Conservation (phyloP, 1,140 invertebrate species). For the Drosophila pseudoobscura region DNA sequence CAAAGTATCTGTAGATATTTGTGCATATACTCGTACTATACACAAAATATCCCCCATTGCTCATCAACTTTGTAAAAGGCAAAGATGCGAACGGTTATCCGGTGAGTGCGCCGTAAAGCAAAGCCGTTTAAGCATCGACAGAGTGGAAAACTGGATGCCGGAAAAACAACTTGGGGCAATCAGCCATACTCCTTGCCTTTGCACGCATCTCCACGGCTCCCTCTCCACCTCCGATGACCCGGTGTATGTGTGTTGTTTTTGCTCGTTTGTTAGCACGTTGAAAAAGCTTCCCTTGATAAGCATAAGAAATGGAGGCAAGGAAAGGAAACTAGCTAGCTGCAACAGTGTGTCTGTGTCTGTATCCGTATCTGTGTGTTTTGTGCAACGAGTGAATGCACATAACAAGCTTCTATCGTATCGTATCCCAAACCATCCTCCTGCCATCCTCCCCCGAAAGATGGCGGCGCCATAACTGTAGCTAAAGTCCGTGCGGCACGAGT, state of each 20-base stretch:
- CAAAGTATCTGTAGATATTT: too few species aligned
- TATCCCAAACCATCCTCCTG: constrained; percentile 4
- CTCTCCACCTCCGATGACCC: constrained; percentile 1
- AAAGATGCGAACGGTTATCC: constrained; percentile 9
- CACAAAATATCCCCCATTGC: neutral
- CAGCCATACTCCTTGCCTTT: constrained; percentile 21
- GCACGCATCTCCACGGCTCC: neutral
- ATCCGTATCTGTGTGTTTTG: constrained; percentile 8
- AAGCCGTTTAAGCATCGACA: constrained; percentile 86
- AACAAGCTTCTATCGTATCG: constrained; percentile 53
- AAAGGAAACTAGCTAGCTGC: constrained; percentile 18
- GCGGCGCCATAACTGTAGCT: constrained; percentile 52
- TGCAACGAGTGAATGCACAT: constrained; percentile 48
- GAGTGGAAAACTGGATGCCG: constrained; percentile 81
- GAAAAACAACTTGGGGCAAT: constrained; percentile 65
- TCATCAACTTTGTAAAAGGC: constrained; percentile 1
- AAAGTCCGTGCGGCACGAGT: constrained; percentile 43
- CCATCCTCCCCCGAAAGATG: constrained; percentile 23
- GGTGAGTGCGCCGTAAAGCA: constrained; percentile 5
- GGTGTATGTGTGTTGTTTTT: constrained; percentile 12
- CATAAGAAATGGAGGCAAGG: constrained; percentile 44
- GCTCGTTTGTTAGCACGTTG: constrained; percentile 41
- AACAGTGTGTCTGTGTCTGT: neutral
- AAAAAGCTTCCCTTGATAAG: constrained; percentile 58
- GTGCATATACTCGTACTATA: too few species aligned